Base-by-base conservation (phyloP, 2,888 invertebrate species). In the Scaptomyza tumidula region DNA sequence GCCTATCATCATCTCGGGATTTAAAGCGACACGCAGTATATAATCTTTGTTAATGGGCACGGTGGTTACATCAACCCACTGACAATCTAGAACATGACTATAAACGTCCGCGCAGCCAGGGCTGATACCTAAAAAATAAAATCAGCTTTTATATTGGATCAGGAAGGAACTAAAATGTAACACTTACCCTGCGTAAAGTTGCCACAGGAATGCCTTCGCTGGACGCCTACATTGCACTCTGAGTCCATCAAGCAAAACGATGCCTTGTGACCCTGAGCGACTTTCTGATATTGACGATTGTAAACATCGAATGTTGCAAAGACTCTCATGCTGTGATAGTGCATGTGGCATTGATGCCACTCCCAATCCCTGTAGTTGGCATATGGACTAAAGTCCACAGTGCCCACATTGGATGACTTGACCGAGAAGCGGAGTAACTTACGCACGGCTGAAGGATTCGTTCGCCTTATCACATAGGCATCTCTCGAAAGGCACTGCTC, bases 31-130 rank as follows among this genome's bases (percentile, higher is more conserved):
- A 4, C 90, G 84, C 10, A 90, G 71, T 48, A 89, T 88, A 14
- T 90, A 90, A 0, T 60, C 52, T 2, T 57, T 55, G 62, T 90
- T 89, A 0, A 71, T 14, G 2, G 90, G 88, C 46, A 90, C 73
- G 16, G 77, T 82, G 45, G 90, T 90, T 0, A 90, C 90, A 79
- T 90, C 90, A 35, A 90, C 90, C 90, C 90, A 90, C 63, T 90
- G 90, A 33, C 90, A 90, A 68, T 90, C 90, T 27, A 90, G 69
- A 9, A 75, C 66, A 35, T 84, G 66, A 5, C 75, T 73, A 56
- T 90, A 90, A 7, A 79, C 78, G 64, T 90, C 90, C 11, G 90
- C 55, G 37, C 90, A 90, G 27, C 90, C 90, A 35, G 88, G 67
- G 0, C 85, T 85, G 31, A 90, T 90, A 10, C 90, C 90, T 85